Base-by-base conservation (phyloP, 1,140 invertebrate genomes). In the Parasteatoda tepidariorum region DNA sequence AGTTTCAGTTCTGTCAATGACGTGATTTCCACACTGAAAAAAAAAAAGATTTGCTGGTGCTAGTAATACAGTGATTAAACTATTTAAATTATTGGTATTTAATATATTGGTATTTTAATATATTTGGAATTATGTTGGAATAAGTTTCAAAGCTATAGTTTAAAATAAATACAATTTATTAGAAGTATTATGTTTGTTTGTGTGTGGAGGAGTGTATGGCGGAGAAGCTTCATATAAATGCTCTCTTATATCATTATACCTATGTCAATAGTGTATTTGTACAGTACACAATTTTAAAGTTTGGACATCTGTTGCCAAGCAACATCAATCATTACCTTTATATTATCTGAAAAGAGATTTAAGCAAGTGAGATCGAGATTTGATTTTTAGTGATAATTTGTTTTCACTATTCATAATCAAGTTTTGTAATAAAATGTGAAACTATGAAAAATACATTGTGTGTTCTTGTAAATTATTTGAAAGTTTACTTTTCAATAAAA, bases 401-500 rank as follows among this genome's bases (percentile, higher is more conserved):
- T 68, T 38, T 79, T 79, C 59, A 57, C 22, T 5, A n/a, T 68
- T 22, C 31, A 68, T 30, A 68, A 68, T 57, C 48, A 38, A 33
- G 64, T 79, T 79, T 79, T 79, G 64, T 79, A 79, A 79, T 34
- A 79, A 79, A 66, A 79, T 68, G n/a, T 15, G 68, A 79, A 79
- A 76, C 64, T 30, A 41, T 62, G 22, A 62, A 48, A 48, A 13
- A 48, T 48, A 48, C 38, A 48, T 48, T 75, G 71, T 68, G 76
- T 79, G 76, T 79, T 79, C 76, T 79, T 79, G 76, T 79, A 79
- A 68, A 67, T 68, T 34, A 79, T 79, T 79, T 55, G 68, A 79
- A 57, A 61, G 68, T 79, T 79, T 79, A 79, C 76, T 79, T 79
- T 79, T 79, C 62, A 79, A 68, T 68, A 79, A 75, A 75, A 79